These are phyloP conservation scores for Electrophaes corylata DNA, from an alignment of 2,888 invertebrate genomes.

Conservation along the genomic window DNA sequence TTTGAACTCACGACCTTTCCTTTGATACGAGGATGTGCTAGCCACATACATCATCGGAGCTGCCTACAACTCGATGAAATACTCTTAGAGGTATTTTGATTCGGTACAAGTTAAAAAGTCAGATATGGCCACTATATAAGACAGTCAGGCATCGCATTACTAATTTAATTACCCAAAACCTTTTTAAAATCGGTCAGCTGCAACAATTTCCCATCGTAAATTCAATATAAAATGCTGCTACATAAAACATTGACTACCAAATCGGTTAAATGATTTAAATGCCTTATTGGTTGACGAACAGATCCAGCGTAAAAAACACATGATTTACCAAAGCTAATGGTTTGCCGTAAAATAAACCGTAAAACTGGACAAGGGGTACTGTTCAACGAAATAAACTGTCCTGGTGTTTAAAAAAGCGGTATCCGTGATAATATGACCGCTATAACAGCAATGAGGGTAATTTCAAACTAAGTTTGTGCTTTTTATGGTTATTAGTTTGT, in stretches of 20 bases:
- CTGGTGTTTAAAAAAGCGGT: background rate
- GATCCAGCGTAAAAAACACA: slow-evolving; percentile 26
- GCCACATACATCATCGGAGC: no score
- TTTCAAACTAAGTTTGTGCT: no score
- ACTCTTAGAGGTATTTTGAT: no score
- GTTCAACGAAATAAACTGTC: slow-evolving; percentile 3
- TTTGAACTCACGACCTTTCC: no score
- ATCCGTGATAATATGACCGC: background rate
- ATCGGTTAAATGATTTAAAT: slow-evolving; percentile 28
- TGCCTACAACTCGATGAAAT: no score
- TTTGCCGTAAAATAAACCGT: slow-evolving; percentile 35
- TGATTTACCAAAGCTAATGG: slow-evolving; percentile 18
- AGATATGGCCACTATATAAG: background rate
- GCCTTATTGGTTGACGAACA: slow-evolving; percentile 31
- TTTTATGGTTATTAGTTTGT: no score
- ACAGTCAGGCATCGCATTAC: background rate
- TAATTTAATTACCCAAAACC: slow-evolving; percentile 1
- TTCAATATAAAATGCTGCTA: slow-evolving; percentile 25
- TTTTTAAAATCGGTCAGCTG: slow-evolving; percentile 16
- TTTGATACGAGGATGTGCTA: no score
- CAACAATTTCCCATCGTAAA: slow-evolving; percentile 30
- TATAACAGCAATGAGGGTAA: background rate
- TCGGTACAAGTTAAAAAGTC: no score
- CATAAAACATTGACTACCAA: slow-evolving; percentile 30
- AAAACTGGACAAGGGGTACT: slow-evolving; percentile 35